phyloP scores from a whole-genome alignment of 2,888 invertebrate genomes.

The Tenthredo livida region DNA sequence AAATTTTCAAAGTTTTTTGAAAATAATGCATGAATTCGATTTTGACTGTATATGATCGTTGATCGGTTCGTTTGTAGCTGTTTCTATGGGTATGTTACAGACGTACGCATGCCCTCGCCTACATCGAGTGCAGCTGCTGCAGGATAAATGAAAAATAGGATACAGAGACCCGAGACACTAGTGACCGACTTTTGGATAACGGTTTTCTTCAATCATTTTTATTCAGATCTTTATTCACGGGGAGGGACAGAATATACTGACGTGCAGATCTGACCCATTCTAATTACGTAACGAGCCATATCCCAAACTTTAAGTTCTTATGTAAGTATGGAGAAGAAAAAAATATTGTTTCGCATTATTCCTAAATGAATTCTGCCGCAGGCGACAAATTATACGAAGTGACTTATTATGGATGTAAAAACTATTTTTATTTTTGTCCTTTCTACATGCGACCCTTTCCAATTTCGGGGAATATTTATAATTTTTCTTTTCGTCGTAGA shows the following conservation, averaged over 20 bases:
- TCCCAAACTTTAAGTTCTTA: not conserved
- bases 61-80: not conserved
- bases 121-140: not conserved
- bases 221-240: not conserved
- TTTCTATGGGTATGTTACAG: not conserved
- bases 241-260: not conserved
- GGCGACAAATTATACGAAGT: not conserved
- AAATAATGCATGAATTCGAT: not conserved
- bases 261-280: not conserved
- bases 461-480: no score
- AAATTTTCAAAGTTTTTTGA: not conserved
- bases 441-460: no score
- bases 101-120: not conserved
- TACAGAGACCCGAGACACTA: not conserved
- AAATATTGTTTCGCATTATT: not conserved
- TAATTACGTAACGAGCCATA: not conserved
- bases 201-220: not conserved
- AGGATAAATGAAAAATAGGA: not conserved
- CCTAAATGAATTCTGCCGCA: not conserved
- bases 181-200: constrained; percentile 25
- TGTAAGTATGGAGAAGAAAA: not conserved
- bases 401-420: no score
- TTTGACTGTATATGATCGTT: not conserved
- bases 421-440: no score
- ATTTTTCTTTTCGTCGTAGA: not conserved